A percentile compares a stretch with the other conserved stretches of the same genome.
Evolutionary conservation across 2,113 vertebrate genomes (phyloP).

Genomic region (Percina caprodes): DNA sequence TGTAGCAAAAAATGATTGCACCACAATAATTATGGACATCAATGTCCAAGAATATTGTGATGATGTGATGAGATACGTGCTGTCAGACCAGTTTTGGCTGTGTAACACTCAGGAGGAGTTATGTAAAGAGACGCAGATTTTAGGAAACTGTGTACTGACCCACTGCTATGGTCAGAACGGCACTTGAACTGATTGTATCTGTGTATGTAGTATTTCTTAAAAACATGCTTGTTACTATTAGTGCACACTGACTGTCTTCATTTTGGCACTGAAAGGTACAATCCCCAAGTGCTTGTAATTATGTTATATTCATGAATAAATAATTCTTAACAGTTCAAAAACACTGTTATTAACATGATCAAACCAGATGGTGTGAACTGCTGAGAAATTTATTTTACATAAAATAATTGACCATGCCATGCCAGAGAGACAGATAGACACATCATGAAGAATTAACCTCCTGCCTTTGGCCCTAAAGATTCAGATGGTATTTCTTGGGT

Average conservation of each 20-base stretch:
- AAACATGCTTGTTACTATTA: not conserved
- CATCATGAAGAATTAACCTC: slow-evolving; percentile 22
- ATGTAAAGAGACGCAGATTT: too few species aligned
- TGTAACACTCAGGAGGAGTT: too few species aligned
- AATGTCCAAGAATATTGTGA: too few species aligned
- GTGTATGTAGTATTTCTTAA: too few species aligned
- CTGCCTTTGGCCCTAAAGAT: slow-evolving; percentile 23
- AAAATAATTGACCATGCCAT: not conserved
- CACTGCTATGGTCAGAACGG: too few species aligned
- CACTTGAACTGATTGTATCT: too few species aligned
- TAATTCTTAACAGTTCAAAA: too few species aligned
- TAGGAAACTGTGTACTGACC: too few species aligned
- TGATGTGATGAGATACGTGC: too few species aligned
- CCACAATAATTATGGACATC: too few species aligned
- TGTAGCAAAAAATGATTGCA: too few species aligned
- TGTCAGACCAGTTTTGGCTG: too few species aligned
- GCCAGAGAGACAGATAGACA: not conserved
- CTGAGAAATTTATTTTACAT: not conserved
- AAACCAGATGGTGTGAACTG: not conserved
- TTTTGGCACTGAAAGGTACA: not conserved
- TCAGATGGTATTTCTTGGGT: slow-evolving; percentile 45
- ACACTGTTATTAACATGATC: not conserved
- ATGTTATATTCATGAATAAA: not conserved
- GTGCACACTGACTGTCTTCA: not conserved
- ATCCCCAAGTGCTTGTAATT: not conserved